Evolutionary conservation across 2,797 vertebrate genomes (phyloP), one percentile per base, ranked within the genome.

Genomic region (Nyctibius grandis): DNA sequence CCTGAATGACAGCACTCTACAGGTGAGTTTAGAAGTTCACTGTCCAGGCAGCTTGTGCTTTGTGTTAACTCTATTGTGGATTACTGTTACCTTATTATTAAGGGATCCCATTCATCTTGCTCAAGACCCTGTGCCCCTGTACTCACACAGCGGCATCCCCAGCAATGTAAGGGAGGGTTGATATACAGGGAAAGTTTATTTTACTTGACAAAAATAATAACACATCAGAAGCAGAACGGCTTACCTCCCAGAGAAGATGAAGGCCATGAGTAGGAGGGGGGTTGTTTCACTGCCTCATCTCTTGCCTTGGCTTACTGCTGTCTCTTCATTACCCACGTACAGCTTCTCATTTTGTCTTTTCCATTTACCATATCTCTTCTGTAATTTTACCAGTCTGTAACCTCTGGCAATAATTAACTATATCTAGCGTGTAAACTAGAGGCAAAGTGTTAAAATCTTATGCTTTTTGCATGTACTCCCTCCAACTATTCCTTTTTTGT

Each of bases 401-500:
- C 36, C 7, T 57, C 36, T n/a, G 28, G 28, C 22, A 88, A 44
- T 51, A 76, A 63, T 91, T 92, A 85, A 10, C 53, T 82, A 6
- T 75, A 63, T 20, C 26, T 77, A 50, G 8, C 23, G 69, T 40
- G 14, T n/a, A 82, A 91, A 79, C 21, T 42, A 72, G 23, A 85
- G 18, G 20, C 19, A 45, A 92, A 68, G 11, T 56, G 31, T 76
- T 88, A 79, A 56, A 63, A 88, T 82, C 14, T 61, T 80, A 56
- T 51, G 15, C 14, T 73, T 91, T 63, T 64, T 73, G 21, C 33
- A 36, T 29, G 26, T 44, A 10, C 8, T 79, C 5, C 15, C 9
- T 88, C 20, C n/a, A 77, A 28, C 11, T 75, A 82, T 84, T 40
- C 23, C 8, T 86, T 95, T 77, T 93, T 76, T 51, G 33, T 77